phyloP scores from a whole-genome alignment of 2,797 vertebrate genomes.

The Smutsia temminckii region DNA sequence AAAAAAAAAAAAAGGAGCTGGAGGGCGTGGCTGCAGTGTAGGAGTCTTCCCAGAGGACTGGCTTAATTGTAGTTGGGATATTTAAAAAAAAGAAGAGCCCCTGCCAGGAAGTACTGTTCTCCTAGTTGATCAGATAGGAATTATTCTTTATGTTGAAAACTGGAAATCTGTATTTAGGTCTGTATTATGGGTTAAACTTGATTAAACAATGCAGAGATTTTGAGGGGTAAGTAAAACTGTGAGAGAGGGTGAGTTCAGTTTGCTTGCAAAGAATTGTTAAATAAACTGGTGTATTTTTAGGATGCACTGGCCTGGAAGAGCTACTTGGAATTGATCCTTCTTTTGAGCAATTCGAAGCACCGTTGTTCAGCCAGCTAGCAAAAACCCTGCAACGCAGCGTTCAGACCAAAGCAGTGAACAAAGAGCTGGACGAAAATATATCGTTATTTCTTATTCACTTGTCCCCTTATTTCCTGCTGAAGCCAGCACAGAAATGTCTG shows the following conservation, averaged over 20 bases:
- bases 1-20: no score
- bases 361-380: slow-evolving; percentile 91
- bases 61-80: background rate
- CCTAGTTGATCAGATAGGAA: background rate
- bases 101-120: background rate
- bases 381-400: slow-evolving; percentile 93
- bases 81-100: background rate
- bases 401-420: slow-evolving; percentile 93
- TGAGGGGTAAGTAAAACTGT: background rate
- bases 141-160: background rate
- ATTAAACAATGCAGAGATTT: background rate
- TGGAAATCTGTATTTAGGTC: background rate
- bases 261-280: background rate
- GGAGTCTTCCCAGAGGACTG: background rate
- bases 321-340: slow-evolving; percentile 93
- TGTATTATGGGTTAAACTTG: background rate
- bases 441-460: slow-evolving; percentile 92
- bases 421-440: slow-evolving; percentile 91
- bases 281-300: slow-evolving; percentile 80
- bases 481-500: slow-evolving; percentile 96
- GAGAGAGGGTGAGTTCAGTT: background rate
- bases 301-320: slow-evolving; percentile 96
- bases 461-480: slow-evolving; percentile 96
- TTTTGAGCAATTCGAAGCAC: slow-evolving; percentile 91
- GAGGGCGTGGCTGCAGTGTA: background rate